Percentiles rank a stretch among this genome's conserved stretches.
Conservation (phyloP, 2,888 invertebrate genomes). For the Charanyca ferruginea region DNA sequence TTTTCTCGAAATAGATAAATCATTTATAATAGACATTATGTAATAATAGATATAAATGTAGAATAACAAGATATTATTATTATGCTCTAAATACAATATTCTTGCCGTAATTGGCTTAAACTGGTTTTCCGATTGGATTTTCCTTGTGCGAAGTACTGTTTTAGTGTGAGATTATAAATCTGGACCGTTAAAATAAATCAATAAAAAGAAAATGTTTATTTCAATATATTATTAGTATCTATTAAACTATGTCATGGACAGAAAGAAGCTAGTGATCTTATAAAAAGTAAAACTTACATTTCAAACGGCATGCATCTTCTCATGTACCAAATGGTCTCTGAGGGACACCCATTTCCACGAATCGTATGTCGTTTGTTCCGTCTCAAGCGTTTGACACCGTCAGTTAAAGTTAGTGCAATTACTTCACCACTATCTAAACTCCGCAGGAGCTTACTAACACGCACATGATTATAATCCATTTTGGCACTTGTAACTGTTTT, state of each 20-base stretch:
- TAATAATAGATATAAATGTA: too few species aligned
- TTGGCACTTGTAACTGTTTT: not conserved
- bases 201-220: not conserved
- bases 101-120: slow-evolving; percentile 4
- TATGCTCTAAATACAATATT: not conserved
- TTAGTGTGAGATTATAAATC: not conserved
- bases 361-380: slow-evolving; percentile 5
- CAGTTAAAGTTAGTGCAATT: not conserved
- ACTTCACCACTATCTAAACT: not conserved
- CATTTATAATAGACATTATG: too few species aligned
- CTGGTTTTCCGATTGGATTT: slow-evolving; percentile 19
- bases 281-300: slow-evolving; percentile 17
- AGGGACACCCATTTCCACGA: slow-evolving; percentile 5
- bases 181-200: not conserved
- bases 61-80: not conserved
- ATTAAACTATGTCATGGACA: too few species aligned
- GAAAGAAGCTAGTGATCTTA: too few species aligned
- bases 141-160: slow-evolving; percentile 11
- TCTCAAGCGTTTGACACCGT: not conserved
- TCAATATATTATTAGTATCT: too few species aligned
- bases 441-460: not conserved
- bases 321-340: slow-evolving; percentile 9
- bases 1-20: too few species aligned
- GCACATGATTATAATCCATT: not conserved
- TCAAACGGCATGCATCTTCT: slow-evolving; percentile 32